A percentile compares a stretch with the other conserved stretches of the same genome.
Conservation (phyloP, 1,140 invertebrate species). For the Sitodiplosis mosellana region DNA sequence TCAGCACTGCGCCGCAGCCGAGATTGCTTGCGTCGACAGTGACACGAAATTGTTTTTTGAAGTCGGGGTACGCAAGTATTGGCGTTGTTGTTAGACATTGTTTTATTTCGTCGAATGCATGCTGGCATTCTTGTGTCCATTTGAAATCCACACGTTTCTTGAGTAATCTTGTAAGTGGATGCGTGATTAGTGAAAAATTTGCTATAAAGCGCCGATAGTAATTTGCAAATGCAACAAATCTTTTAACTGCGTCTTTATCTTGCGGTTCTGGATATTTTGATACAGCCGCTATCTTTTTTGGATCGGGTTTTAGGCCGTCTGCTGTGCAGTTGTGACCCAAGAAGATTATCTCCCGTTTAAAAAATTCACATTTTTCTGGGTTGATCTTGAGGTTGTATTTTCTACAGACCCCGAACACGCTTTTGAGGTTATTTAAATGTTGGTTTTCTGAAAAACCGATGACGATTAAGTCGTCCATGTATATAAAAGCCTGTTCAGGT, state of each 20-base stretch:
- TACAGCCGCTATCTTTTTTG: slow-evolving; percentile 5
- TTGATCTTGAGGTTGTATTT: slow-evolving; percentile 9
- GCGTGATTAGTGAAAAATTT: slow-evolving; percentile 9
- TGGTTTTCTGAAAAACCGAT: background rate
- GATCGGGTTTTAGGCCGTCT: slow-evolving; percentile 5
- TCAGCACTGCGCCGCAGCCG: slow-evolving; percentile 18
- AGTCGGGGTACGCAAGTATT: slow-evolving; percentile 4
- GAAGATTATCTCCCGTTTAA: slow-evolving; percentile 9
- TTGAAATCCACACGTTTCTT: background rate
- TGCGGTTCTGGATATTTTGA: slow-evolving; percentile 10
- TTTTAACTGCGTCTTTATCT: slow-evolving; percentile 8
- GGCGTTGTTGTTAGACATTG: no score
- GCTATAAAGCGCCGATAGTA: slow-evolving; percentile 13
- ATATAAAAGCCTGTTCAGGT: background rate
- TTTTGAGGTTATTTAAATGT: background rate
- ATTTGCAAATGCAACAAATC: no score
- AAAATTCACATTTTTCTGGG: no score
- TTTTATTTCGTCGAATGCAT: no score
- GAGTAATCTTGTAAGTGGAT: slow-evolving; percentile 3
- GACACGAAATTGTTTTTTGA: slow-evolving; percentile 15
- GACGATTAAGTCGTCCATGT: no score
- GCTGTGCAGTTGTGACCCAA: slow-evolving; percentile 7
- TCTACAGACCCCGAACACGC: background rate
- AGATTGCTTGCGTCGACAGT: no score
- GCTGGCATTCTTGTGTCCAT: slow-evolving; percentile 1